Percentiles rank a stretch among this genome's conserved stretches.
These are phyloP conservation scores for Chironomus riparius DNA, from an alignment of 2,888 invertebrate species.

Conservation along the genomic window DNA sequence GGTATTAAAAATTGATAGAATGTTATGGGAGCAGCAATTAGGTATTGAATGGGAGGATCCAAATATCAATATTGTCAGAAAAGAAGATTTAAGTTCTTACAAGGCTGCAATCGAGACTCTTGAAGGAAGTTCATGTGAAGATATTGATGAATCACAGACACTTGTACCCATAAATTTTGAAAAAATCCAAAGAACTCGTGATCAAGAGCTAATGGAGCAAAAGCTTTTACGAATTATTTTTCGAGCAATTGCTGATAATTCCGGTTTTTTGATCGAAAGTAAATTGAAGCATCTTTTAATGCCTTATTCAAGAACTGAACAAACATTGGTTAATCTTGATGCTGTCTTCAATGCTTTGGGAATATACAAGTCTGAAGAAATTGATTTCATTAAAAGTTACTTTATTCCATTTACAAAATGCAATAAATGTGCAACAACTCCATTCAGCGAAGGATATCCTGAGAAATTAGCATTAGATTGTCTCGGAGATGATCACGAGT, in stretches of 20 bases:
- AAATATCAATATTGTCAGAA: constrained; percentile 38
- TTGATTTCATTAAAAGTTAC: constrained; percentile 20
- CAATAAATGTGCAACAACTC: constrained; percentile 10
- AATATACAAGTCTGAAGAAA: constrained; percentile 4
- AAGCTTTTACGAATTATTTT: constrained; percentile 53
- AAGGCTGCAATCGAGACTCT: constrained; percentile 29
- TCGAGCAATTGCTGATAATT: constrained; percentile 57
- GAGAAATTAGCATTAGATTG: constrained; percentile 3
- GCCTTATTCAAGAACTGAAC: constrained; percentile 53
- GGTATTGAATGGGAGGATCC: constrained; percentile 49
- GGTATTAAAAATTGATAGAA: constrained; percentile 50
- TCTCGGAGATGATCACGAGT: constrained; percentile 11
- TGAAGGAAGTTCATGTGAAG: not conserved
- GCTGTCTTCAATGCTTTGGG: constrained; percentile 56
- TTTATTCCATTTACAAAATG: constrained; percentile 11
- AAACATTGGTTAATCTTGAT: constrained; percentile 62
- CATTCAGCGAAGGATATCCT: not conserved
- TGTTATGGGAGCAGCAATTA: constrained; percentile 55
- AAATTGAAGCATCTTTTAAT: constrained; percentile 54
- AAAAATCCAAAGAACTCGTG: constrained; percentile 27
- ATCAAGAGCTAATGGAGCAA: constrained; percentile 30
- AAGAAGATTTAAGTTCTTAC: constrained; percentile 45
- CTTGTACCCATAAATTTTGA: not conserved
- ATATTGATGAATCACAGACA: not conserved
- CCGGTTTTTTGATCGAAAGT: constrained; percentile 67